These are phyloP conservation scores for Apotomis betuletana DNA, from an alignment of 2,888 invertebrate genomes.

Conservation along the genomic window DNA sequence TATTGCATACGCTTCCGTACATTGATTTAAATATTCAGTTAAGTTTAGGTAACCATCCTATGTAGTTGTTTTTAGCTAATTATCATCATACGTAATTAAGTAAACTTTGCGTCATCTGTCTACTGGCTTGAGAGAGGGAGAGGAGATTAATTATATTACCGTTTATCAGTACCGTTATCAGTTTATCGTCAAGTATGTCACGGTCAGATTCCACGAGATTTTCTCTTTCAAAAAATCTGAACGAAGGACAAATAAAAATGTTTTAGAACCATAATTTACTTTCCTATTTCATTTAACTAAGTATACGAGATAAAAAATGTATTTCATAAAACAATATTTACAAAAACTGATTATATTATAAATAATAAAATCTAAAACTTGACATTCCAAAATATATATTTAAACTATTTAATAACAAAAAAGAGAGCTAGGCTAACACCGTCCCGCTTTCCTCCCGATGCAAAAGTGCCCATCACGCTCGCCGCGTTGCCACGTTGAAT, in stretches of 20 bases:
- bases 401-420: too few relatives aligned
- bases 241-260: neutral
- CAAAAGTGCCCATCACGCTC: too few relatives aligned
- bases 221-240: conserved; percentile 15
- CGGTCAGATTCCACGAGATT: conserved; percentile 23
- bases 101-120: conserved; percentile 38
- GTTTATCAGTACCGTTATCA: conserved; percentile 33
- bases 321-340: too few relatives aligned
- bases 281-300: neutral
- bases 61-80: conserved; percentile 19
- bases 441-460: too few relatives aligned
- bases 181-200: conserved; percentile 32
- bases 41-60: conserved; percentile 9
- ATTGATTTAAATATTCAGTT: neutral
- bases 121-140: conserved; percentile 9
- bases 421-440: too few relatives aligned
- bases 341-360: too few relatives aligned
- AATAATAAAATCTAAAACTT: too few relatives aligned
- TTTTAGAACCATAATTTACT: neutral
- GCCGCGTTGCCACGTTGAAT: too few relatives aligned
- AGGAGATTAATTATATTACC: conserved; percentile 30
- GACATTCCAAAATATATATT: too few relatives aligned
- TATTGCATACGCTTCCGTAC: too few relatives aligned
- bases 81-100: conserved; percentile 35
- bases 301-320: too few relatives aligned